Evolutionary conservation across 2,888 invertebrate species (phyloP).

Genomic region (Campoplex capitator): DNA sequence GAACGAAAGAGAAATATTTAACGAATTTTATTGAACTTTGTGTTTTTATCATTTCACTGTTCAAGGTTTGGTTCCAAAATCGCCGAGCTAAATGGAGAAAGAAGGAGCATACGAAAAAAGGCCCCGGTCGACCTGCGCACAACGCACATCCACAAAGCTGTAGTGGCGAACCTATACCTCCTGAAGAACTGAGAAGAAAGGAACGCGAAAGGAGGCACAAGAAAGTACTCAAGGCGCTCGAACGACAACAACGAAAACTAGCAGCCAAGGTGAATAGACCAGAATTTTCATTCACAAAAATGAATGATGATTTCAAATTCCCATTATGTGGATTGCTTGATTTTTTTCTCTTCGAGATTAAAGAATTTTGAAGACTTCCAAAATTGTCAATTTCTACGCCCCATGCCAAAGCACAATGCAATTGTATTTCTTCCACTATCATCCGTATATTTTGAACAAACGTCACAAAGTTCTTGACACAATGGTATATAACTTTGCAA

Average conservation of each 20-base stretch:
- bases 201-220: conserved; percentile 95
- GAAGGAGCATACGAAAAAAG: conserved; percentile 99
- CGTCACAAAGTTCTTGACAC: no score
- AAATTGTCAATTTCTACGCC: background rate
- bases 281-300: background rate
- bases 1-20: background rate
- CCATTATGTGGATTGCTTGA: background rate
- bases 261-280: conserved; percentile 88
- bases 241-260: conserved; percentile 96
- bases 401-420: background rate
- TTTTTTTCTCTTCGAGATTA: background rate
- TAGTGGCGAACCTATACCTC: conserved; percentile 98
- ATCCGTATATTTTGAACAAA: background rate
- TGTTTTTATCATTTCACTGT: background rate
- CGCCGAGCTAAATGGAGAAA: conserved; percentile 99
- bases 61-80: conserved; percentile 99
- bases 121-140: conserved; percentile 98
- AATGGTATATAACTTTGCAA: no score
- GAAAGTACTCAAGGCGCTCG: conserved; percentile 96
- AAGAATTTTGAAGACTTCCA: background rate
- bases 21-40: background rate
- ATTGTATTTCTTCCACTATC: background rate
- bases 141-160: conserved; percentile 99
- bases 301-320: no score
- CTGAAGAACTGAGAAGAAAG: conserved; percentile 93